These are phyloP conservation scores for Dicyrtomina minuta DNA, from an alignment of 2,888 invertebrate genomes.

Conservation along the genomic window DNA sequence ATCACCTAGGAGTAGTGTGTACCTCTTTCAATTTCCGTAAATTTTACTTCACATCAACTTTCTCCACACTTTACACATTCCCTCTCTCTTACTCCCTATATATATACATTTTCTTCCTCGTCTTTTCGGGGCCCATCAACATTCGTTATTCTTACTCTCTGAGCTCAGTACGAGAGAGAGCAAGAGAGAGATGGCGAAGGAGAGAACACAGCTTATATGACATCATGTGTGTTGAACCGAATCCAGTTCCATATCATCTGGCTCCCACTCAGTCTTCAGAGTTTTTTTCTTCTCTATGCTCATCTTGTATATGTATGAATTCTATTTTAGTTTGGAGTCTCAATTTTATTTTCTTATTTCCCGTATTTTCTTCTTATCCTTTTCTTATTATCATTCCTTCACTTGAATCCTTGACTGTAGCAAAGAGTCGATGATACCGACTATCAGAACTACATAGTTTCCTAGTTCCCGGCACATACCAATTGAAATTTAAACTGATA, in stretches of 20 bases:
- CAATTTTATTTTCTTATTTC: no score
- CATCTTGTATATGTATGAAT: not conserved
- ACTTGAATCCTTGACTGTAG: no score
- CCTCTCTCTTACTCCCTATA: not conserved
- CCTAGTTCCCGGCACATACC: no score
- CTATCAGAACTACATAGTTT: no score
- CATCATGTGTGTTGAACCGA: constrained; percentile 26
- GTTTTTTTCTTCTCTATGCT: constrained; percentile 6
- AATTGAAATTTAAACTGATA: no score
- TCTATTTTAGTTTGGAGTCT: no score
- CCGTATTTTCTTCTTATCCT: no score
- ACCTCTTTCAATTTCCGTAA: constrained; percentile 35
- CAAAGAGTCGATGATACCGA: no score
- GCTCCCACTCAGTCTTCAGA: constrained; percentile 17
- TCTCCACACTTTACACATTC: constrained; percentile 1
- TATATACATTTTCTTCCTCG: not conserved
- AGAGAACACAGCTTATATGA: constrained; percentile 25
- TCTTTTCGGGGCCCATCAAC: constrained; percentile 9
- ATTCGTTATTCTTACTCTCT: constrained; percentile 11
- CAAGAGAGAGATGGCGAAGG: not conserved
- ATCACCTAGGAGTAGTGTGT: constrained; percentile 34
- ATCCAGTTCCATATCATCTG: constrained; percentile 28
- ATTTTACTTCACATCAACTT: constrained; percentile 30
- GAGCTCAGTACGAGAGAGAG: constrained; percentile 1
- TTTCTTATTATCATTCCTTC: no score